These are phyloP conservation scores for Loxodonta africana DNA, from an alignment of 2,113 vertebrate genomes.

Conservation along the genomic window DNA sequence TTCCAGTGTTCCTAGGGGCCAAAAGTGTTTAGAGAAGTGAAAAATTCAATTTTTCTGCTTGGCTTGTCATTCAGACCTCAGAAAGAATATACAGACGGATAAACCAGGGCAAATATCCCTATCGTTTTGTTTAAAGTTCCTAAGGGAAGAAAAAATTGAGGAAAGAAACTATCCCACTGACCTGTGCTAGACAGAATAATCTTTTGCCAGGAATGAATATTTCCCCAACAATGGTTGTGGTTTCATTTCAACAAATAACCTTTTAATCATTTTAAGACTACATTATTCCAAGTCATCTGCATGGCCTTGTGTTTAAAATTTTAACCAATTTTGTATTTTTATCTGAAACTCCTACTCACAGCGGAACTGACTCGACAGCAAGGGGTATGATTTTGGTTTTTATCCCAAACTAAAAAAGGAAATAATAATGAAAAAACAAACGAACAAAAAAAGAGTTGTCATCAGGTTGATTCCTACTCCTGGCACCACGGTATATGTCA, in stretches of 20 bases:
- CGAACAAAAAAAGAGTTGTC: neutral
- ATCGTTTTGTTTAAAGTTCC: neutral
- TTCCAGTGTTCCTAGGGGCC: constrained; percentile 75
- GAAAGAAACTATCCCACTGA: neutral
- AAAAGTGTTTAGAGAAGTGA: constrained; percentile 78
- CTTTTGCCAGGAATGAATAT: neutral
- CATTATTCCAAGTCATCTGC: neutral
- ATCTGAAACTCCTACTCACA: neutral
- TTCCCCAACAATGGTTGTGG: neutral
- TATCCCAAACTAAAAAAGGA: neutral
- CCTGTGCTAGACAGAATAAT: neutral
- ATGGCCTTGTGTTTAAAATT: neutral
- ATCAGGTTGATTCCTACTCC: neutral
- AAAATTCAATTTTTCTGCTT: constrained; percentile 79
- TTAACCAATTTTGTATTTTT: neutral
- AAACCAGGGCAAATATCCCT: constrained; percentile 62
- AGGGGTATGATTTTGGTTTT: no score
- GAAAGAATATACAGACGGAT: constrained; percentile 59
- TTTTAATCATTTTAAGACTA: neutral
- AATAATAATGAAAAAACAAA: neutral
- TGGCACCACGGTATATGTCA: neutral
- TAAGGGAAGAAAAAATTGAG: neutral
- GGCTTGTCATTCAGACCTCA: constrained; percentile 70
- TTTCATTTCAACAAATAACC: neutral
- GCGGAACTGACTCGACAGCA: no score